Base-by-base conservation (phyloP, 2,113 vertebrate genomes). In the Columbina picui region DNA sequence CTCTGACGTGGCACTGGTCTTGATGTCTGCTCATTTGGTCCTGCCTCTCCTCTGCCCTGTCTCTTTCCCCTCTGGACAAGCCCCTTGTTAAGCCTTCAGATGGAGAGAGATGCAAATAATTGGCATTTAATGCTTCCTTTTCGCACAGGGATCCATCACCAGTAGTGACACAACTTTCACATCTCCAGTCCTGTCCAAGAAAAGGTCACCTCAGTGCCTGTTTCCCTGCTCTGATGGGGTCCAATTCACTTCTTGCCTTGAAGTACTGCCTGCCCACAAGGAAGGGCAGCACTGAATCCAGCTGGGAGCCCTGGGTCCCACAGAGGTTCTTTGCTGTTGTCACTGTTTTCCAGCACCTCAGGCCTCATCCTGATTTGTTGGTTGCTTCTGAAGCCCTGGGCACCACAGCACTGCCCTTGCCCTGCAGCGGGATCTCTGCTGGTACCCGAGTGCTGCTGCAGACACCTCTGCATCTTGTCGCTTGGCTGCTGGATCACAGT, bases 331-430 rank as follows among this genome's bases (percentile, higher is more conserved):
- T 20, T 70, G 18, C 20, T 56, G 12, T 12, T 61, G 56, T 10
- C 12, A 4, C 6, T 4, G 23, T 45, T 73, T 52, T 25, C 80
- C 11, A 17, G 71, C 12, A 27, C 6, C 14, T 75, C 38, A 1
- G 0, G 1, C 69, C 71, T 39, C 25, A 32, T 74, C 25, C 57
- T 32, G 50, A 7, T 8, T 52, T 1, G 20, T 8, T 52, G 1
- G 20, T 36, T 75, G 29, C 52, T 71, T 69, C 61, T 47, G 34
- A 39, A 93, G 43, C 26, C 21, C 45, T 21, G 21, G 47, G 14
- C 0, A 1, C 21, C 45, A 21, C 26, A 59, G 14, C 0, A 2
- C 9, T 41, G 38, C 1, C 6, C 23, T 26, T 45, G 38, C 20
- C 32, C 41, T 36, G 25, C 34, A 0, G 0, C 39, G 29, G 39